Evolutionary conservation across 2,113 vertebrate genomes (phyloP).

Genomic region (Phasianus colchicus): DNA sequence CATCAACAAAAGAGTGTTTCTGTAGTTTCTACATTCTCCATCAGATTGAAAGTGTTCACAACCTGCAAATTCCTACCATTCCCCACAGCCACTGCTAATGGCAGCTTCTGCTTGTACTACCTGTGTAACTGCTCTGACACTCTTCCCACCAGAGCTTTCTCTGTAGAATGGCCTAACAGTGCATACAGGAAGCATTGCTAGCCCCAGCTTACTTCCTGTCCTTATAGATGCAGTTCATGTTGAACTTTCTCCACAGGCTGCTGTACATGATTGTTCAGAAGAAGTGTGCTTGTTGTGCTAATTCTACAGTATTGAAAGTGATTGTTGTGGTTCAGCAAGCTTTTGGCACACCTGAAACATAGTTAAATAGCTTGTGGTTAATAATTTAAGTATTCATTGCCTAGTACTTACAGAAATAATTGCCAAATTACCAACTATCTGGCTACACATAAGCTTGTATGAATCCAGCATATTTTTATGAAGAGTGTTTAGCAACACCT

Average conservation of each 20-base stretch:
- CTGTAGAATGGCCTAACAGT: fast-evolving
- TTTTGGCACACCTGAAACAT: not conserved
- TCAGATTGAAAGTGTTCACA: not conserved
- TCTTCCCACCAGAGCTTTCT: not conserved
- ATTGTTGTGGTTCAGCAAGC: not conserved
- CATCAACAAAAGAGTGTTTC: too few species aligned
- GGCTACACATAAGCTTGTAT: not conserved
- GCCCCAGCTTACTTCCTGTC: not conserved
- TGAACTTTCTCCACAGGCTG: not conserved
- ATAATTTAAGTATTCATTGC: not conserved
- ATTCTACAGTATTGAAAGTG: not conserved
- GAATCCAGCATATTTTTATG: not conserved
- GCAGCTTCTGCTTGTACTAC: not conserved
- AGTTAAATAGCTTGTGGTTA: not conserved
- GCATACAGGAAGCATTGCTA: too few species aligned
- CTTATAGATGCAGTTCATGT: not conserved
- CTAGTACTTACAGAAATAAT: not conserved
- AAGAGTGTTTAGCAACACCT: not conserved
- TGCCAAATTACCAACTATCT: not conserved
- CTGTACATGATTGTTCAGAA: not conserved
- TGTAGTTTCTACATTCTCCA: too few species aligned
- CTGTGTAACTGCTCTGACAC: fast-evolving
- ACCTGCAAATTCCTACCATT: not conserved
- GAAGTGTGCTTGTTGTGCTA: not conserved
- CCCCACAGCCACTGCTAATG: not conserved